Base-by-base conservation (phyloP, 1,140 invertebrate species). In the Temnothorax longispinosus region DNA sequence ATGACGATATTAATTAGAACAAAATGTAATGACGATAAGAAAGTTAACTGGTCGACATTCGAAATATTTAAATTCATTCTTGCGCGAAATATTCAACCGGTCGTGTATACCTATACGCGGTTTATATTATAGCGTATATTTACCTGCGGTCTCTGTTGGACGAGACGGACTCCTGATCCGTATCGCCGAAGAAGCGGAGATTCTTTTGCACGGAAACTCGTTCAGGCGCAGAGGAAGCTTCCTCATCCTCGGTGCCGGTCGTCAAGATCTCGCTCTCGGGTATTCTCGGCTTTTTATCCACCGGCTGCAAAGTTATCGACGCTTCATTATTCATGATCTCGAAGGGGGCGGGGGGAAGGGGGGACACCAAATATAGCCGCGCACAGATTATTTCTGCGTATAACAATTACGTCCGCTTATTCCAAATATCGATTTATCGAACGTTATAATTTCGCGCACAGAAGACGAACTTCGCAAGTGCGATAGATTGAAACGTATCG, bases 141-240 rank as follows among this genome's bases (percentile, higher is more conserved):
- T 91, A 95, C 94, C 94, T 95, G 88, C 93, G 94, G 78, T 95
- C 94, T 90, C 93, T 93, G 72, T 94, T 95, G 18, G 94, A 95
- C 65, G 94, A 94, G 84, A 95, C 96, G 5, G 97, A 97, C 91
- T 98, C 97, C 71, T 96, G 95, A 92, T 98, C 97, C 1, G 97
- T 98, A 93, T 98, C 97, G 1, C 97, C 97, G 93, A 98, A 98
- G 95, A 98, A 98, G 47, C 97, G 96, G 6, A 98, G 95, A 94
- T 96, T 98, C 91, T 97, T 97, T 89, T 95, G 94, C 50, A 94
- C 94, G 21, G 93, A 94, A 47, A 92, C 91, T 80, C 94, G 90
- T 89, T 95, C 94, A 41, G 94, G 94, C 27, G 93, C 93, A 35
- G 94, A 94, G 69, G 93, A 94, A 69, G 91, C 93, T 87, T 94